phyloP scores from a whole-genome alignment of 2,113 vertebrate species.

The Desmodus rotundus region DNA sequence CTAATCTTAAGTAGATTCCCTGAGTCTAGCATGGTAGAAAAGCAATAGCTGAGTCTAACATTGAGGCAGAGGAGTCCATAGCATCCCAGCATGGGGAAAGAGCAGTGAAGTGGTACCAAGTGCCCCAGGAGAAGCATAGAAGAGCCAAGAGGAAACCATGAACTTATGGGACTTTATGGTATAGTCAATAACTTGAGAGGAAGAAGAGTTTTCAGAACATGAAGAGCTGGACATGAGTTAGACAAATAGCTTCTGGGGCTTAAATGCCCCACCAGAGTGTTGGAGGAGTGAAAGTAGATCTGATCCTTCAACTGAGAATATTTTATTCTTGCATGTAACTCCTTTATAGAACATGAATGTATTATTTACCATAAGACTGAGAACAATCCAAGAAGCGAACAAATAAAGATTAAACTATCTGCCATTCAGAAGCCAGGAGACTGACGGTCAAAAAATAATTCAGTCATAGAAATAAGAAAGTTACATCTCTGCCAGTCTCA shows the following conservation, averaged over 20 bases:
- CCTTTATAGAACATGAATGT: not conserved
- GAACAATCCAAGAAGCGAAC: not conserved
- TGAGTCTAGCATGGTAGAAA: not conserved
- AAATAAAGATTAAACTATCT: not conserved
- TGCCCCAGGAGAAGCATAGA: not conserved
- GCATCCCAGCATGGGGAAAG: not conserved
- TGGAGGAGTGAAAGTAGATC: not conserved
- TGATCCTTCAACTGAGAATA: not conserved
- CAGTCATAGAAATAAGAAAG: conserved; percentile 14
- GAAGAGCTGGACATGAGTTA: not conserved
- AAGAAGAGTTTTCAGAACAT: not conserved
- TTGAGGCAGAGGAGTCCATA: not conserved
- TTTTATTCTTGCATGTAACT: not conserved
- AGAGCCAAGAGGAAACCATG: not conserved
- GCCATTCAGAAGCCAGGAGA: not conserved
- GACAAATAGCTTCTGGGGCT: not conserved
- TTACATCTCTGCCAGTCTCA: not conserved
- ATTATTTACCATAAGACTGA: not conserved
- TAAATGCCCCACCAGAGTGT: not conserved
- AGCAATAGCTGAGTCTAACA: not conserved
- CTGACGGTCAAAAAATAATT: not conserved
- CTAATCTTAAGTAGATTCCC: not conserved
- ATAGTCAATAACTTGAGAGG: not conserved
- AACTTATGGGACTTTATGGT: not conserved
- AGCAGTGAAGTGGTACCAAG: not conserved